Base-by-base conservation (phyloP, 2,113 vertebrate genomes). In the Thunnus maccoyii region DNA sequence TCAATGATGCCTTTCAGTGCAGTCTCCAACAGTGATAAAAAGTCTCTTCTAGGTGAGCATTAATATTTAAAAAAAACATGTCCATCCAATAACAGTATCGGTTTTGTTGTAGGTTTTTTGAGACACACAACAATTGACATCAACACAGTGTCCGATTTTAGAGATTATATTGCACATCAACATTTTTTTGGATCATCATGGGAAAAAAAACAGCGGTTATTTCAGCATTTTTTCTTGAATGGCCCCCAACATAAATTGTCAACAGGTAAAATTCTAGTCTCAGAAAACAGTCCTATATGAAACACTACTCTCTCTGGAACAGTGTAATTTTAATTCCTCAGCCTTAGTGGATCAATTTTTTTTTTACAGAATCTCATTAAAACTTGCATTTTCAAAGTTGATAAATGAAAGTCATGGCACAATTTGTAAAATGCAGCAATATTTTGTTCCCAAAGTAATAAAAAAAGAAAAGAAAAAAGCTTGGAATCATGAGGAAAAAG, bases 11-110 rank as follows among this genome's bases (percentile, higher is more conserved):
- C n/a, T 75, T 72, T 22, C n/a, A 69, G 56, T 58, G 70, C 36
- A 44, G 14, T 57, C 18, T 32, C 50, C 86, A 71, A 82, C 77
- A 86, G 76, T 83, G 68, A 41, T 41, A 41, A 41, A 41, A 41
- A 41, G 36, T 8, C 36, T 41, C 36, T 9, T 41, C 36, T 41
- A 41, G 36, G 8, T 41, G 36, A 41, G 36, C 36, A 41, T 41
- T 41, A 41, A 41, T 41, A 41, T 9, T 41, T 9, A 10, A 41
- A 41, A 41, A 41, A 41, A 41, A 9, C 22, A 22, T 27, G 41
- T 57, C 18, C 11, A 25, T 30, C 8, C 36, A 41, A 41, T 9
- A 41, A 41, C 36, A 41, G 9, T 41, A 41, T 41, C 7, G 36
- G 36, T 41, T 30, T 47, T 57, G 36, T 71, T 9, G 8, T 22